These are phyloP conservation scores for Phyllotreta striolata DNA, from an alignment of 2,888 invertebrate genomes.

Conservation along the genomic window DNA sequence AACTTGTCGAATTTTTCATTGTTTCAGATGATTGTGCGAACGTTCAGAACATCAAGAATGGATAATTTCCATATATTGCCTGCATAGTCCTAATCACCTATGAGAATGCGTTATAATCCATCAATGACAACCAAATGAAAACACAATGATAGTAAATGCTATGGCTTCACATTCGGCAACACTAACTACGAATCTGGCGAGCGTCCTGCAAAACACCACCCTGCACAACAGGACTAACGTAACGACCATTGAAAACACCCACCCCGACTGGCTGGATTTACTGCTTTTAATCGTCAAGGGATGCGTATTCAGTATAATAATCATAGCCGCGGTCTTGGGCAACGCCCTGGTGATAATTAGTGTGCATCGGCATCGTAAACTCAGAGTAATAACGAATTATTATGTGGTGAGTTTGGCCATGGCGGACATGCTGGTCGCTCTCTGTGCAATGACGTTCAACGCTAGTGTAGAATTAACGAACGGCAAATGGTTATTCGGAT, in stretches of 20 bases:
- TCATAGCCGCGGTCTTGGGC: conserved; percentile 81
- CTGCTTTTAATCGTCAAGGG: conserved; percentile 75
- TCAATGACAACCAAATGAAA: conserved; percentile 27
- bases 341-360: conserved; percentile 91
- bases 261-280: conserved; percentile 65
- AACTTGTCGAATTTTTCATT: neutral
- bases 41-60: neutral
- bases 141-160: conserved; percentile 61
- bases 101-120: conserved; percentile 10
- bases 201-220: conserved; percentile 50
- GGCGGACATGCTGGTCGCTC: conserved; percentile 91
- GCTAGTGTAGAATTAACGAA: conserved; percentile 83
- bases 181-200: conserved; percentile 50
- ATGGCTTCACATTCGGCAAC: conserved; percentile 61
- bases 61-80: neutral
- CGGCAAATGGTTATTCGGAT: conserved; percentile 88
- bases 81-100: neutral
- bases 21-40: conserved; percentile 8
- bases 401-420: conserved; percentile 95
- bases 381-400: conserved; percentile 91
- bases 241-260: conserved; percentile 55
- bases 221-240: conserved; percentile 53
- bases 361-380: conserved; percentile 80
- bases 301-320: conserved; percentile 72
- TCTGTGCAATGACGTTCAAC: conserved; percentile 93